Conservation (phyloP, 2,888 invertebrate species). For the Frankliniella fusca region DNA sequence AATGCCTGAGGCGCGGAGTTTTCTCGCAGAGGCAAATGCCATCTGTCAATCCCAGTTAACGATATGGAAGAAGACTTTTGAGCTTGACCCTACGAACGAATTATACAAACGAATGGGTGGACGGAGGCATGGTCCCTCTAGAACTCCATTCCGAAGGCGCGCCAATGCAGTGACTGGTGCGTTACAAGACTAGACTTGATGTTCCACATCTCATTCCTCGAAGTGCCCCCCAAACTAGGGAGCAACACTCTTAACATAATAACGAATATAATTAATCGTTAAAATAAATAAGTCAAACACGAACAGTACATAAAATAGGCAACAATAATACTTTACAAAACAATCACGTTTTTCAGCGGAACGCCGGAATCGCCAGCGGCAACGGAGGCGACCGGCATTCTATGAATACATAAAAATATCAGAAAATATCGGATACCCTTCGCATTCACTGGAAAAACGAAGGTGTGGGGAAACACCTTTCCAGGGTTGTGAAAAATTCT, state of each 20-base stretch:
- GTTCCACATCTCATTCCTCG: slow-evolving; percentile 18
- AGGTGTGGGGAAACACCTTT: no score
- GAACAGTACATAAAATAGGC: background rate
- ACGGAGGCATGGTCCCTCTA: background rate
- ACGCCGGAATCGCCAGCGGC: background rate
- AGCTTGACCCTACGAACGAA: no score
- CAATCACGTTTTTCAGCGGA: background rate
- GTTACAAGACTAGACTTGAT: background rate
- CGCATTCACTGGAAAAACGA: no score
- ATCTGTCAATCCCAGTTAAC: no score
- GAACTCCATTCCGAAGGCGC: background rate
- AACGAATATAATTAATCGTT: background rate
- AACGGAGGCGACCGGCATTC: background rate
- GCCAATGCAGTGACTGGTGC: background rate
- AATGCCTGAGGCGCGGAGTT: no score
- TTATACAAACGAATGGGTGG: background rate
- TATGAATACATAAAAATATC: background rate
- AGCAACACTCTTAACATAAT: background rate
- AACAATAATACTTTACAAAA: background rate
- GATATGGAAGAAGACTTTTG: no score
- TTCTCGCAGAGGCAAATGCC: no score
- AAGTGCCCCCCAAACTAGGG: background rate
- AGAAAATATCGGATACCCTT: background rate
- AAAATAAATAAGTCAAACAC: background rate
- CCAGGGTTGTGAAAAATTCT: no score